Evolutionary conservation across 2,113 vertebrate genomes (phyloP).

Genomic region (Tychaedon coryphoeus): DNA sequence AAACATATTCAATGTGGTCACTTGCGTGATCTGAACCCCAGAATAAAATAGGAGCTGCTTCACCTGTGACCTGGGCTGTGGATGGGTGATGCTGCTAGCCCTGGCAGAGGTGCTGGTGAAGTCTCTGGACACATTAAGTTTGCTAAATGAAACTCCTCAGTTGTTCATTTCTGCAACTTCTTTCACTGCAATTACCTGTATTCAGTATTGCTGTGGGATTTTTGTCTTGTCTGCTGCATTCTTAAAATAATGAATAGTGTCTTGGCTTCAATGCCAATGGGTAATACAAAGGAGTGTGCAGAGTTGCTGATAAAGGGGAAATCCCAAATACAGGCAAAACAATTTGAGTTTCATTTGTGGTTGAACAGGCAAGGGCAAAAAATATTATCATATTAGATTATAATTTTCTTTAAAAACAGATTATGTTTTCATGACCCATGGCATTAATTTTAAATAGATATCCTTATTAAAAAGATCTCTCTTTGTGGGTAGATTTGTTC

Average conservation of each 20-base stretch:
- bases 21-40: neutral
- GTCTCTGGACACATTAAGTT: neutral
- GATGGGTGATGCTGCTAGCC: neutral
- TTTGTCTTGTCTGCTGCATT: neutral
- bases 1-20: neutral
- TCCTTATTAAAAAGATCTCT: neutral
- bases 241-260: neutral
- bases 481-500: neutral
- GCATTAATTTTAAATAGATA: neutral
- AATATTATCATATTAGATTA: neutral
- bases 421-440: neutral
- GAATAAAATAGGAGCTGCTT: neutral
- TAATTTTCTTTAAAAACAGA: neutral
- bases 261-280: neutral
- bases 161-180: neutral
- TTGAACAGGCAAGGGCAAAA: neutral
- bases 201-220: neutral
- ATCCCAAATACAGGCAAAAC: neutral
- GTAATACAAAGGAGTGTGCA: neutral
- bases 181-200: neutral
- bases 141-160: neutral
- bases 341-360: neutral
- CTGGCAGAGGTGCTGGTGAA: neutral
- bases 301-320: neutral
- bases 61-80: neutral